A percentile compares a stretch with the other conserved stretches of the same genome.
Conservation (phyloP, 53 echinoderm and acorn worm species). For the Luidia sarsii region DNA sequence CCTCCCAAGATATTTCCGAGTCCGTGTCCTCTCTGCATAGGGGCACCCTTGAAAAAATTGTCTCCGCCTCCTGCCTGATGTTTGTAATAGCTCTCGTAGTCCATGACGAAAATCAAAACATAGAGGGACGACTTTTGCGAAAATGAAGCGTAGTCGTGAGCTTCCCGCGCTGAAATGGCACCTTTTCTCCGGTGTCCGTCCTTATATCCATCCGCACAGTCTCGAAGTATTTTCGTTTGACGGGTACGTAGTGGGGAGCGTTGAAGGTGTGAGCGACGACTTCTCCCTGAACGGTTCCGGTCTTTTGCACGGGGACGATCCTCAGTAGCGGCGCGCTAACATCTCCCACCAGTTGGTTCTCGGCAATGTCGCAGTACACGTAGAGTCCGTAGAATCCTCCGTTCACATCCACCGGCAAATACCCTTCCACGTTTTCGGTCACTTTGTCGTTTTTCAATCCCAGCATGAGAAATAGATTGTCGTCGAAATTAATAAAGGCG, state of each 20-base stretch:
- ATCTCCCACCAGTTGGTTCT: slow-evolving; percentile 68
- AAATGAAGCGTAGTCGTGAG: slow-evolving; percentile 72
- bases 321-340: slow-evolving; percentile 61
- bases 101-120: neutral
- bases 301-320: slow-evolving; percentile 31
- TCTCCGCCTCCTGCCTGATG: slow-evolving; percentile 29
- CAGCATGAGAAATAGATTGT: neutral
- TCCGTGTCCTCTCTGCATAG: slow-evolving; percentile 64
- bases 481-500: slow-evolving; percentile 1
- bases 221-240: slow-evolving; percentile 54
- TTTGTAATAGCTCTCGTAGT: slow-evolving; percentile 19
- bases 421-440: neutral
- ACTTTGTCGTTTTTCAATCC: slow-evolving; percentile 2
- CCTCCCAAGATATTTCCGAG: slow-evolving; percentile 59
- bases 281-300: neutral
- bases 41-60: slow-evolving; percentile 39
- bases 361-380: slow-evolving; percentile 57
- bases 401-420: slow-evolving; percentile 19
- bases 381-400: slow-evolving; percentile 23
- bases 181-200: slow-evolving; percentile 47
- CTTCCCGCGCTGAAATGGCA: slow-evolving; percentile 63
- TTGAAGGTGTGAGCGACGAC: slow-evolving; percentile 34
- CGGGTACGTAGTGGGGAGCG: slow-evolving; percentile 61
- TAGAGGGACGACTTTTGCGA: slow-evolving; percentile 34
- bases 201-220: slow-evolving; percentile 74